phyloP scores from a whole-genome alignment of 1,140 invertebrate genomes.

The Achatina immaculata region DNA sequence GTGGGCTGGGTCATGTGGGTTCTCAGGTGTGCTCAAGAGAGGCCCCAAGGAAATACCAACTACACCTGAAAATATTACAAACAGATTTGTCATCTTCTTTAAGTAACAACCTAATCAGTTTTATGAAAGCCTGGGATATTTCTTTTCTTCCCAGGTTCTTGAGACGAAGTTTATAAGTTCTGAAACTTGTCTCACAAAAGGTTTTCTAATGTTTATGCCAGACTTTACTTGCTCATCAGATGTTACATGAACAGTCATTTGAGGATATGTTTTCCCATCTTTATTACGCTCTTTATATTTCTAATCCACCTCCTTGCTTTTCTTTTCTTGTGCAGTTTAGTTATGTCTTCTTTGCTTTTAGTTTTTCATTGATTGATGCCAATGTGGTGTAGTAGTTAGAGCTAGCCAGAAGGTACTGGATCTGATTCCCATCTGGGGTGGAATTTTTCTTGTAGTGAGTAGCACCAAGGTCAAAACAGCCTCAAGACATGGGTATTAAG shows the following conservation, averaged over 20 bases:
- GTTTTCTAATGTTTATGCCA: neutral
- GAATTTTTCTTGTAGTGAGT: no score
- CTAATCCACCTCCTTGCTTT: no score
- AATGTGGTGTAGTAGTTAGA: no score
- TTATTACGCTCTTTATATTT: neutral
- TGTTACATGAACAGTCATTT: neutral
- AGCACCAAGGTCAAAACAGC: no score
- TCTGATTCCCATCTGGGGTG: no score
- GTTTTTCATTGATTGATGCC: no score
- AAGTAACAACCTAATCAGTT: neutral
- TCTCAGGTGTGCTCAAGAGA: conserved; percentile 55
- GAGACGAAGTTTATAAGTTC: neutral
- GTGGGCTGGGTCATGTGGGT: conserved; percentile 43
- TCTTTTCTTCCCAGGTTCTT: neutral
- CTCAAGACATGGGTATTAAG: no score
- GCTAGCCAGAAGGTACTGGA: no score
- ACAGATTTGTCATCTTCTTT: neutral
- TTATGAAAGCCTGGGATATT: neutral
- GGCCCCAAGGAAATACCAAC: conserved; percentile 58
- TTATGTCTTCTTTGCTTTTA: no score
- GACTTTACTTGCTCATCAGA: neutral
- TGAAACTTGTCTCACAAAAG: neutral
- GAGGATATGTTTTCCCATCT: neutral
- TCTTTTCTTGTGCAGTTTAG: no score
- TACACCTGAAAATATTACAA: conserved; percentile 40